Conservation (phyloP, 2,888 invertebrate species). For the Panopea generosa region DNA sequence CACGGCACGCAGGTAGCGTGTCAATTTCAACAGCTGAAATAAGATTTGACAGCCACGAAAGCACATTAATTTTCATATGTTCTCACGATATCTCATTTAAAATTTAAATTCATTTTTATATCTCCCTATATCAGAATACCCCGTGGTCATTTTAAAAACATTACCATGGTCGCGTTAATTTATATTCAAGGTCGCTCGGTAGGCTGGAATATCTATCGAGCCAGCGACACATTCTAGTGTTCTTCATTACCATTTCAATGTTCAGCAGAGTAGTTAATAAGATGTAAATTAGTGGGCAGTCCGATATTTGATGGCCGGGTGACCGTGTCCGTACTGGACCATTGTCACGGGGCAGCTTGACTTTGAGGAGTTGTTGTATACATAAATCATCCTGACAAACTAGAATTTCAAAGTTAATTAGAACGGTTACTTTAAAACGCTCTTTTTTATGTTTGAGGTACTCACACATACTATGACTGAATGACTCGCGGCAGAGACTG, state of each 20-base stretch:
- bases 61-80: too few relatives aligned
- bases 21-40: too few relatives aligned
- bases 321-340: constrained; percentile 4
- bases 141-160: neutral
- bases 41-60: too few relatives aligned
- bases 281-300: neutral
- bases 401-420: too few relatives aligned
- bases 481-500: too few relatives aligned
- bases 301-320: neutral
- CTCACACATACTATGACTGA: too few relatives aligned
- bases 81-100: constrained; percentile 5
- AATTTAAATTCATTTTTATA: neutral
- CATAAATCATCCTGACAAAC: constrained; percentile 5
- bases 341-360: constrained; percentile 1
- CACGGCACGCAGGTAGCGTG: too few relatives aligned
- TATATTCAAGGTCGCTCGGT: neutral
- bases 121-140: neutral
- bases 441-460: too few relatives aligned
- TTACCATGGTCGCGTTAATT: constrained; percentile 2
- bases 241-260: neutral
- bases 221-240: too few relatives aligned
- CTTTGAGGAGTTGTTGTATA: neutral
- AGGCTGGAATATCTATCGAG: neutral
- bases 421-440: too few relatives aligned
- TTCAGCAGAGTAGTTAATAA: neutral